Evolutionary conservation across 2,888 invertebrate species (phyloP).

Genomic region (Deroplatys truncata): DNA sequence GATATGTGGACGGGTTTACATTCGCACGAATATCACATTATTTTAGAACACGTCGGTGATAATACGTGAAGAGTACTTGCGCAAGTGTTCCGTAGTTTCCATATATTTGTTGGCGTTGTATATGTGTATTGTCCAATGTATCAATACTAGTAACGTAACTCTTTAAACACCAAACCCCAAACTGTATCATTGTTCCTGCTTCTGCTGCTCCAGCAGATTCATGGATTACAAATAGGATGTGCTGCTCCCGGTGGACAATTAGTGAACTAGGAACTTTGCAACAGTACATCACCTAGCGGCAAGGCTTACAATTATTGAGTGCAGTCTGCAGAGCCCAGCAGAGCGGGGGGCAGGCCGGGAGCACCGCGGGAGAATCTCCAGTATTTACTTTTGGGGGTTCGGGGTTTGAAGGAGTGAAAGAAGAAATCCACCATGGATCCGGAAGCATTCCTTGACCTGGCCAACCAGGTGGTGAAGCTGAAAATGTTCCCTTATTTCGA

Average conservation of each 20-base stretch:
- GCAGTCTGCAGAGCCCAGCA: slow-evolving; percentile 22
- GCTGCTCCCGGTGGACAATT: neutral
- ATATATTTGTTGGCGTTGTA: neutral
- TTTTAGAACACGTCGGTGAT: neutral
- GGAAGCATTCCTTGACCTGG: slow-evolving; percentile 94
- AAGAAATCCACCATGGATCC: slow-evolving; percentile 70
- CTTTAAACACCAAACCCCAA: neutral
- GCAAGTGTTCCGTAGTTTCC: neutral
- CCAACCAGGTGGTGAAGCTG: slow-evolving; percentile 96
- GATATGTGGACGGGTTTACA: neutral
- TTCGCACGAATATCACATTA: neutral
- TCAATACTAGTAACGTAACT: neutral
- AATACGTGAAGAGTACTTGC: neutral
- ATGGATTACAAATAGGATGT: neutral
- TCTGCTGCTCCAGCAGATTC: neutral
- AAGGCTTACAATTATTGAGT: neutral
- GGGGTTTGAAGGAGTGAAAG: slow-evolving; percentile 14
- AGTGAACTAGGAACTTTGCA: neutral
- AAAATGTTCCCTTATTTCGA: slow-evolving; percentile 99
- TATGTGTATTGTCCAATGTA: neutral
- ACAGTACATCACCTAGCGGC: neutral
- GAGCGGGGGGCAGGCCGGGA: slow-evolving; percentile 20
- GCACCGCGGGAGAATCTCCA: slow-evolving; percentile 3
- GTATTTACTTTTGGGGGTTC: slow-evolving; percentile 18
- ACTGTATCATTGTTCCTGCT: neutral